Conservation (phyloP, 2,888 invertebrate species). For the Cantharis nigra region DNA sequence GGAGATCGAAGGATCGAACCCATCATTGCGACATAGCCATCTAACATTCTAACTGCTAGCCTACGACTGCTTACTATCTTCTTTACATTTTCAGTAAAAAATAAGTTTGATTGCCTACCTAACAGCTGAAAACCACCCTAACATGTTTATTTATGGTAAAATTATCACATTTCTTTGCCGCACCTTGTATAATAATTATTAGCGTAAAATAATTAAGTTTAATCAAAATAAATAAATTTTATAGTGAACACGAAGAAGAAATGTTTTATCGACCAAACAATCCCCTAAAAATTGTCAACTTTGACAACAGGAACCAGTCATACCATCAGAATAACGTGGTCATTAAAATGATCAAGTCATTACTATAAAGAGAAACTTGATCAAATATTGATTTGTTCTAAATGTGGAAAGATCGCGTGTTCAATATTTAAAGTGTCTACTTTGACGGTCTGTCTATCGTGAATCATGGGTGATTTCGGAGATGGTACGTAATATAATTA, state of each 20-base stretch:
- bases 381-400: conserved; percentile 37
- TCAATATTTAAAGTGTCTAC: conserved; percentile 39
- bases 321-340: conserved; percentile 6
- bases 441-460: conserved; percentile 36
- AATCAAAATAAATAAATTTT: not conserved
- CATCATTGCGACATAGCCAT: too few species aligned
- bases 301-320: conserved; percentile 39
- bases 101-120: too few species aligned
- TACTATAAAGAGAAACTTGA: conserved; percentile 8
- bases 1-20: too few species aligned
- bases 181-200: not conserved
- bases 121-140: too few species aligned
- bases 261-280: conserved; percentile 47
- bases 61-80: too few species aligned
- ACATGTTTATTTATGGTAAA: too few species aligned
- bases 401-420: conserved; percentile 38
- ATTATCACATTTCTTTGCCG: too few species aligned
- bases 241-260: not conserved
- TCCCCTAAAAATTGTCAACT: conserved; percentile 46
- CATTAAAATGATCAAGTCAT: conserved; percentile 10
- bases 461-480: conserved; percentile 51
- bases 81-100: too few species aligned
- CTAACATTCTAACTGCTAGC: too few species aligned
- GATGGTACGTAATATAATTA: conserved; percentile 44
- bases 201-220: not conserved